Conservation (phyloP, 2,888 invertebrate species). For the Drosophila putrida region DNA sequence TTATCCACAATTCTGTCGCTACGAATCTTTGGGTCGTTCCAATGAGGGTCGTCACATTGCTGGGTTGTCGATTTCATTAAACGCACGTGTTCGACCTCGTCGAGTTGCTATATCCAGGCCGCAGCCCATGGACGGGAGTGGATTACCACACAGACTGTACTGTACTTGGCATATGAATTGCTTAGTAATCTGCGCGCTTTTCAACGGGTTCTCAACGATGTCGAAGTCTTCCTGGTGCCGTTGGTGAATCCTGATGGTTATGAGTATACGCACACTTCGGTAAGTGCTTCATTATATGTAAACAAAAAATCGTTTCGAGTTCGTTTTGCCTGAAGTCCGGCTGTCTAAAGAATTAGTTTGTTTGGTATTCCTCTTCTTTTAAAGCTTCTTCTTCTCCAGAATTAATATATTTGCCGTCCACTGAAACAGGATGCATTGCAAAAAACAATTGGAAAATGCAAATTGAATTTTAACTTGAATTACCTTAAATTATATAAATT, state of each 20-base stretch:
- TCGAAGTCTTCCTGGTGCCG: constrained; percentile 83
- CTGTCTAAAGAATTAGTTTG: too few species aligned
- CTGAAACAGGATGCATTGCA: too few species aligned
- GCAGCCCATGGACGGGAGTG: constrained; percentile 88
- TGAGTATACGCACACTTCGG: constrained; percentile 83
- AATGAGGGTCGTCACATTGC: constrained; percentile 84
- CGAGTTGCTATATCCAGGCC: constrained; percentile 84
- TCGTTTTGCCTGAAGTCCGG: too few species aligned
- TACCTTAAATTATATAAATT: too few species aligned
- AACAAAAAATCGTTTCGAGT: too few species aligned
- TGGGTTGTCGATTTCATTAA: constrained; percentile 81
- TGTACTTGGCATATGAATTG: constrained; percentile 89
- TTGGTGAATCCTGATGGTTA: constrained; percentile 85
- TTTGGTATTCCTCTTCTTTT: too few species aligned
- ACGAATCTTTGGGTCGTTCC: constrained; percentile 82
- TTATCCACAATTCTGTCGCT: constrained; percentile 82
- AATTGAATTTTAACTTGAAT: too few species aligned
- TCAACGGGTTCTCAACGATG: constrained; percentile 77
- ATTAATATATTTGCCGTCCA: too few species aligned
- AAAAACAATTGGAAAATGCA: too few species aligned
- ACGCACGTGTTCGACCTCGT: constrained; percentile 67
- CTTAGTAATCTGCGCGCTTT: constrained; percentile 86
- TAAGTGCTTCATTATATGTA: constrained; percentile 45
- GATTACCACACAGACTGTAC: constrained; percentile 89
- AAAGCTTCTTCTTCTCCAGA: too few species aligned